Conservation (phyloP, 2,888 invertebrate species). For the Emmelina monodactyla region DNA sequence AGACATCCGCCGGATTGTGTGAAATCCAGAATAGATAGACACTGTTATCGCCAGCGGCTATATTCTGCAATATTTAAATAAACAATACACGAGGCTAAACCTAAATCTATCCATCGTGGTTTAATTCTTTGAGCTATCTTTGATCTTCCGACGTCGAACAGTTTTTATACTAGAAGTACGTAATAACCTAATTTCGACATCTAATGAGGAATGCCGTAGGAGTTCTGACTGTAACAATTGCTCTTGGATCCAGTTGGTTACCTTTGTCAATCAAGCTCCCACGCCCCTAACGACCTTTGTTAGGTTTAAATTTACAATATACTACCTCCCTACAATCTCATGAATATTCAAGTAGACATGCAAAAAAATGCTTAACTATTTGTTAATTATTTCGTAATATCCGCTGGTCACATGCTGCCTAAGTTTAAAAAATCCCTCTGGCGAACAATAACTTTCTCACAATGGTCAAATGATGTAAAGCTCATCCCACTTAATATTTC, state of each 20-base stretch:
- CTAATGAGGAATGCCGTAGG: slow-evolving; percentile 31
- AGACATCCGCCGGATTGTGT: slow-evolving; percentile 49
- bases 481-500: slow-evolving; percentile 11
- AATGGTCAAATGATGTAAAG: neutral
- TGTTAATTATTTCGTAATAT: too few relatives aligned
- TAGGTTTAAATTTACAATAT: slow-evolving; percentile 27
- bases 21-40: slow-evolving; percentile 17
- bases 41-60: neutral
- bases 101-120: too few relatives aligned
- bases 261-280: slow-evolving; percentile 36
- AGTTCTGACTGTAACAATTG: slow-evolving; percentile 34
- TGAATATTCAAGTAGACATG: slow-evolving; percentile 48
- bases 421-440: too few relatives aligned
- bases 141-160: too few relatives aligned
- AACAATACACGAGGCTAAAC: too few relatives aligned
- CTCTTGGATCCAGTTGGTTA: too few relatives aligned
- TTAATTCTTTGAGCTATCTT: too few relatives aligned
- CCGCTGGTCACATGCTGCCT: too few relatives aligned
- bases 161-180: too few relatives aligned
- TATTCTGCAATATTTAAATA: too few relatives aligned
- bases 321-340: slow-evolving; percentile 24
- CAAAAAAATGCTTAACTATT: too few relatives aligned
- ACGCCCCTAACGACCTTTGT: slow-evolving; percentile 42
- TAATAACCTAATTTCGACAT: too few relatives aligned
- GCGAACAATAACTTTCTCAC: neutral